Evolutionary conservation across 1,140 invertebrate species (phyloP), one percentile per base, ranked within the genome.

Genomic region (Reticulitermes speratus): DNA sequence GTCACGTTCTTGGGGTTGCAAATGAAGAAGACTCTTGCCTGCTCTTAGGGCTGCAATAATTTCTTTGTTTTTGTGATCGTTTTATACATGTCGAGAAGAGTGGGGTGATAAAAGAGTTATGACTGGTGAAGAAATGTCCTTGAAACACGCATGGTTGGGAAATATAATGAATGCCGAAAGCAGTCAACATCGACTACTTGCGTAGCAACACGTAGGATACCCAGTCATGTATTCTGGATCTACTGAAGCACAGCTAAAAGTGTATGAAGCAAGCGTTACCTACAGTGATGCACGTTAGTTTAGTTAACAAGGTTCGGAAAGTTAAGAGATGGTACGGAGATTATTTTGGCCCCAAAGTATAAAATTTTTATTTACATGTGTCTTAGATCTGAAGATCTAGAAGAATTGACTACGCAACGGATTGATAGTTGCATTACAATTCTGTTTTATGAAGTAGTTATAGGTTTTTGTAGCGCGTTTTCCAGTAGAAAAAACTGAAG

Each of bases 71-170:
- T 75, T 75, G 25, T 75, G 25, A 30, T 75, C 25, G 8, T 75
- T 75, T 75, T 75, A 55, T 55, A 21, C 0, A 30, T 30, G 65
- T 30, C 8, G n/a, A 30, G 25, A 75, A 30, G n/a, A 75, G 65
- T n/a, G n/a, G 65, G 65, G 65, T 30, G 25, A 30, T 75, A 11
- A 38, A 38, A 55, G 65, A 75, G 25, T 30, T 75, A 75, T n/a
- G 65, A 75, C n/a, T 75, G 65, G 25, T 75, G 25, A 75, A 75
- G 65, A 75, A n/a, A 75, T 75, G n/a, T 75, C 65, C 65, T 75
- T 75, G 65, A 75, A 30, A 75, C 65, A 75, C 65, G 65, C 65
- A 75, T 75, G 7, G 0, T 75, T 75, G 16, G n/a, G 25, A n/a
- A 21, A 30, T 14, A 8, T 75, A 75, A 75, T 75, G 65, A 75